phyloP scores from a whole-genome alignment of 1,140 invertebrate species.

The Orchesella cincta region DNA sequence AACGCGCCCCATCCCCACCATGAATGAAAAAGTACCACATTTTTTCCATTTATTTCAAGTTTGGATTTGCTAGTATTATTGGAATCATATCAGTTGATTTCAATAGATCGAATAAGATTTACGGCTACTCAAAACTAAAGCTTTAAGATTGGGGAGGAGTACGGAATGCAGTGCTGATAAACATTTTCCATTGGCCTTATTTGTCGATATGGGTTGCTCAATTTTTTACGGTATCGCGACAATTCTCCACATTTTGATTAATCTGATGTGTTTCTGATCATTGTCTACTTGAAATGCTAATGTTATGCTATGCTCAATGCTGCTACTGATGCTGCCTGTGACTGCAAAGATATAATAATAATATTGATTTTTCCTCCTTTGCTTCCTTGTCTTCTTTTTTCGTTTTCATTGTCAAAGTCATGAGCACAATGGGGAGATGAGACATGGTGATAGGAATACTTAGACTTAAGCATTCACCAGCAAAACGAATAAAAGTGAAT shows the following conservation, averaged over 20 bases:
- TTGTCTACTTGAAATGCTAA: conserved; percentile 4
- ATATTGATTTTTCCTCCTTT: not conserved
- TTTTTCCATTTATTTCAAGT: no score
- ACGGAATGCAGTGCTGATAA: no score
- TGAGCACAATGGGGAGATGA: not conserved
- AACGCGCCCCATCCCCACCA: no score
- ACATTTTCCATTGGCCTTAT: not conserved
- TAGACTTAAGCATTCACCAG: not conserved
- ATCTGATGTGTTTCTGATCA: not conserved
- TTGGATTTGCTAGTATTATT: no score
- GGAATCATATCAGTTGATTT: not conserved
- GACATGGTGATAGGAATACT: not conserved
- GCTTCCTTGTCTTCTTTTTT: not conserved
- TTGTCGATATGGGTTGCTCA: not conserved
- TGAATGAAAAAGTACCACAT: no score
- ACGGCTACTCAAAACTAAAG: not conserved
- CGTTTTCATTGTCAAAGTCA: no score
- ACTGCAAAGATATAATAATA: no score
- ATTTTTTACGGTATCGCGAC: not conserved
- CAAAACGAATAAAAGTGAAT: not conserved
- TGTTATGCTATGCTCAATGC: no score
- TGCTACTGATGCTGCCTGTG: not conserved
- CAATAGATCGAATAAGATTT: no score
- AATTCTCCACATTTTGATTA: not conserved
- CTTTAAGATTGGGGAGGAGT: not conserved